Evolutionary conservation across 2,888 invertebrate species (phyloP).

Genomic region (Pseudococcus viburni): DNA sequence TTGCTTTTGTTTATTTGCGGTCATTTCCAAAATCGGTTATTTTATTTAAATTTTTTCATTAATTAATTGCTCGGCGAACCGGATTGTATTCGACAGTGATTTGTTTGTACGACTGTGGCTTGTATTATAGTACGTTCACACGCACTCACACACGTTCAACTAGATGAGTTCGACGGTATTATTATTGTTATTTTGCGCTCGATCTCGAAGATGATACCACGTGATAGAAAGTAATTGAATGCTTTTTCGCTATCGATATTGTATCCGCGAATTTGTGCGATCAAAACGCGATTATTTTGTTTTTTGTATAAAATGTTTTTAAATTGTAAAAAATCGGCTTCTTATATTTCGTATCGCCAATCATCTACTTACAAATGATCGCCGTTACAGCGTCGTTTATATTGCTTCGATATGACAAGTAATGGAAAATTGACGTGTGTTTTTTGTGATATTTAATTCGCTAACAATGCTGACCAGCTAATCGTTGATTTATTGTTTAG

Average conservation of each 20-base stretch:
- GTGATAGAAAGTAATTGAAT: constrained; percentile 57
- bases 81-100: background rate
- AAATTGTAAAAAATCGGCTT: background rate
- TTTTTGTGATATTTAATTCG: background rate
- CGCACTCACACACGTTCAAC: constrained; percentile 9
- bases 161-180: background rate
- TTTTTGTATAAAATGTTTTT: too few species aligned
- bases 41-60: background rate
- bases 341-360: background rate
- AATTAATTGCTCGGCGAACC: background rate
- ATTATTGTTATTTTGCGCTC: constrained; percentile 14
- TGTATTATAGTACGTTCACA: constrained; percentile 1
- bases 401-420: constrained; percentile 50
- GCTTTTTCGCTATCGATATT: background rate
- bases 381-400: background rate
- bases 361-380: constrained; percentile 19
- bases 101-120: background rate
- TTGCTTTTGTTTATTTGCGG: background rate
- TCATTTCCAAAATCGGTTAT: constrained; percentile 27
- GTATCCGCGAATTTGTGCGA: background rate
- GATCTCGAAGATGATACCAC: constrained; percentile 52
- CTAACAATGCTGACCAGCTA: background rate
- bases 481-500: background rate
- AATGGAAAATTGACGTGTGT: background rate
- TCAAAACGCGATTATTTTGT: too few species aligned